Percentiles rank a stretch among this genome's conserved stretches.
Evolutionary conservation across 2,888 invertebrate species (phyloP).

Genomic region (Esperia sulphurella): DNA sequence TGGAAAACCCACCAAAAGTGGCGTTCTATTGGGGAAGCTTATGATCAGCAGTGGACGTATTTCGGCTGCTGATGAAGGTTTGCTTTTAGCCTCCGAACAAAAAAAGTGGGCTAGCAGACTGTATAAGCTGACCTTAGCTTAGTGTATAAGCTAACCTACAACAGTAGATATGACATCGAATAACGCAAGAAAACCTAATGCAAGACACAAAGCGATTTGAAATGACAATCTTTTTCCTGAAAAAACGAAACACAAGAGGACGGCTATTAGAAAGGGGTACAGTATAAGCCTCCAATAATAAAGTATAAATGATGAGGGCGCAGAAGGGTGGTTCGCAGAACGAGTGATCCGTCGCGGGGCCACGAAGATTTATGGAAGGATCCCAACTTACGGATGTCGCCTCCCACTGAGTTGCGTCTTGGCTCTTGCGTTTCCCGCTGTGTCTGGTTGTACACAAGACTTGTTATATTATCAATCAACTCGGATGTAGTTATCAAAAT

Average conservation of each 20-base stretch:
- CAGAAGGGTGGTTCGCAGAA: conserved; percentile 26
- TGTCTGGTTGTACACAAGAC: background rate
- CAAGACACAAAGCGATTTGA: background rate
- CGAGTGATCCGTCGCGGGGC: conserved; percentile 46
- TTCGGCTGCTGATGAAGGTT: too few relatives aligned
- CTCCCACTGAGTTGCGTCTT: conserved; percentile 35
- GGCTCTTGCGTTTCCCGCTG: conserved; percentile 12
- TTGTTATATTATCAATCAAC: background rate
- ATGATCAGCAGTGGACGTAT: too few relatives aligned
- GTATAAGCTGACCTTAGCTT: too few relatives aligned
- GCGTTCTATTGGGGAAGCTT: too few relatives aligned
- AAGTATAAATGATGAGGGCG: conserved; percentile 51
- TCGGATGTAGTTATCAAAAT: background rate
- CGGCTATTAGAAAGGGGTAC: conserved; percentile 29
- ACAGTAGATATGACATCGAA: too few relatives aligned
- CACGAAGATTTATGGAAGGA: conserved; percentile 57
- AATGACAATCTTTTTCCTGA: background rate
- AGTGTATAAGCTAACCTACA: too few relatives aligned
- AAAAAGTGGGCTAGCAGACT: too few relatives aligned
- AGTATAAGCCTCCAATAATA: conserved; percentile 51
- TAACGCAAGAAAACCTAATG: background rate
- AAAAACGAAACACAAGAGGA: background rate
- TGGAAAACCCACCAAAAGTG: too few relatives aligned
- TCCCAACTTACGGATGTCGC: conserved; percentile 54
- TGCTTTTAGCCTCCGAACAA: too few relatives aligned